Conservation (phyloP, 1,140 invertebrate species). For the Daktulosphaira vitifoliae region DNA sequence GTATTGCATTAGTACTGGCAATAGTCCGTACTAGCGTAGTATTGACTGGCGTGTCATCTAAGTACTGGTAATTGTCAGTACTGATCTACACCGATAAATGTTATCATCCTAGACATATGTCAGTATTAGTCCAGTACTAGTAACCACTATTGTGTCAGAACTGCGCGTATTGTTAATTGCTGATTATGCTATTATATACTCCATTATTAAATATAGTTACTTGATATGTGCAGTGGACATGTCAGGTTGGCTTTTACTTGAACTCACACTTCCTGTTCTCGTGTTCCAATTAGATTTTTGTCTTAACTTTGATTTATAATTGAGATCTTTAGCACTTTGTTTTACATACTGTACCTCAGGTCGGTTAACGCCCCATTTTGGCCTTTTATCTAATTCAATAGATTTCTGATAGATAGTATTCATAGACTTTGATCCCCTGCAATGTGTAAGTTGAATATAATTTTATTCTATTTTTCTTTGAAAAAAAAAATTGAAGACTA, state of each 20-base stretch:
- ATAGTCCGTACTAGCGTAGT: no score
- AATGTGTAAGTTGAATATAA: no score
- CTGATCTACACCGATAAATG: no score
- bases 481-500: no score
- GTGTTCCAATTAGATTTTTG: background rate
- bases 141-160: background rate
- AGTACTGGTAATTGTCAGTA: no score
- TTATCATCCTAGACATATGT: no score
- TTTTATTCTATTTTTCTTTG: no score
- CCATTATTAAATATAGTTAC: background rate
- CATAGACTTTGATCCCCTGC: background rate
- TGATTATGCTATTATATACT: background rate
- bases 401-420: conserved; percentile 5
- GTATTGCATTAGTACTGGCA: no score
- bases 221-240: background rate
- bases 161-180: background rate
- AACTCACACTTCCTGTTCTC: background rate
- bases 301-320: conserved; percentile 58
- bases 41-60: no score
- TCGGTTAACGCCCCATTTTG: conserved; percentile 59
- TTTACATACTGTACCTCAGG: conserved; percentile 63
- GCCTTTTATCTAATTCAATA: conserved; percentile 40
- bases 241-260: background rate
- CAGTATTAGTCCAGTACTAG: background rate
- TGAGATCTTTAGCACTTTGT: conserved; percentile 66